Evolutionary conservation across 2,888 invertebrate genomes (phyloP), one percentile per base, ranked within the genome.

Genomic region (Aspidiotus rigidus): DNA sequence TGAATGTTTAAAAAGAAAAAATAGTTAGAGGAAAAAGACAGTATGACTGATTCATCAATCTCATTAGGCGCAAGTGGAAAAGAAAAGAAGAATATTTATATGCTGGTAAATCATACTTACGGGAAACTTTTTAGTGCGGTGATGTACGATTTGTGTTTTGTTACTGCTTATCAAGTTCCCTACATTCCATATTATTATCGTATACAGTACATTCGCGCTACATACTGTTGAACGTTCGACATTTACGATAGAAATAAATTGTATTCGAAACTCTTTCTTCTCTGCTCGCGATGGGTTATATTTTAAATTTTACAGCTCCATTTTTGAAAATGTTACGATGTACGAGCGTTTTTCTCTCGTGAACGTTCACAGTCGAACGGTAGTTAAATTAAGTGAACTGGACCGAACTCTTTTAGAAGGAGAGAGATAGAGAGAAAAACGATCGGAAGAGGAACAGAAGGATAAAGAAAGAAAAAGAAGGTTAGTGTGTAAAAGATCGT

Each of bases 341-440:
- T 53, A 54, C 42, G 16, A 28, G 63, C 17, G 28, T 28, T 41
- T 63, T 60, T 53, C 42, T 53, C 64, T 64, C 64, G 55, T 64
- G 55, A 64, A 64, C 55, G 40, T 15, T 16, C n/a, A 55, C n/a
- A 54, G 40, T 60, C 2, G 40, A 28, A 41, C 64, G 64, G 64
- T 64, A 64, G 64, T 64, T 64, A 64, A 64, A 64, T 64, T 64
- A 64, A 64, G 55, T 64, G 55, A 64, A 64, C 64, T 64, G 64
- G 56, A 64, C 64, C 64, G 64, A 56, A 64, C 15, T 39, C 15
- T 55, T 13, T 28, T 11, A 28, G 28, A 28, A 28, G 5, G 28
- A 28, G 28, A 28, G 28, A 28, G 5, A 28, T 1, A 28, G 28
- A 28, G 28, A 28, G 5, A 28, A 5, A 28, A 28, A 28, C 28